Evolutionary conservation across 2,797 vertebrate genomes (phyloP).

Genomic region (Leucoraja ocellata): DNA sequence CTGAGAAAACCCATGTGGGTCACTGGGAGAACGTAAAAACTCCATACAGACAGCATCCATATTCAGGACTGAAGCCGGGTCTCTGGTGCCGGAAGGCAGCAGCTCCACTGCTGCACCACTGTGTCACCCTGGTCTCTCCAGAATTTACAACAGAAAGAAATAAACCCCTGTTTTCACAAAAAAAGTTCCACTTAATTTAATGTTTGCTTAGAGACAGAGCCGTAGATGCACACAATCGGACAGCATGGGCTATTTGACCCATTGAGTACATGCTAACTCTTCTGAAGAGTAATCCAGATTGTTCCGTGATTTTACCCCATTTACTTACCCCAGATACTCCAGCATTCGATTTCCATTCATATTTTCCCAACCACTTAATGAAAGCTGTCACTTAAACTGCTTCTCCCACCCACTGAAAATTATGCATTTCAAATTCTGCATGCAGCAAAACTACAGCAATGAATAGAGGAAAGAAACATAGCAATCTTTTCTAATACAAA

Average conservation of each 20-base stretch:
- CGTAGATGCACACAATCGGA: not conserved
- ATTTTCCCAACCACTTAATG: not conserved
- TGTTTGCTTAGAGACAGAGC: not conserved
- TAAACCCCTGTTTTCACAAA: not conserved
- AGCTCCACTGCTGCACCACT: no score
- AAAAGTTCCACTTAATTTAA: not conserved
- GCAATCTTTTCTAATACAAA: not conserved
- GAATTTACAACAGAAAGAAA: not conserved
- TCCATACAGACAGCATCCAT: no score
- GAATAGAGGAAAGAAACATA: not conserved
- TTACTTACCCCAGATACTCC: not conserved
- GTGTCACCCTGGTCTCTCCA: not conserved
- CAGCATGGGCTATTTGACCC: not conserved
- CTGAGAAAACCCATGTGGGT: no score
- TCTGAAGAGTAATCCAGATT: not conserved
- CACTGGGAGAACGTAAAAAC: no score
- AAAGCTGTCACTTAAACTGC: no score
- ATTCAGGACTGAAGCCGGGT: no score
- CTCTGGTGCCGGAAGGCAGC: no score
- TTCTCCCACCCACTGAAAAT: no score
- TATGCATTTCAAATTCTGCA: no score
- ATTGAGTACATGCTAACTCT: not conserved
- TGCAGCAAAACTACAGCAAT: not conserved
- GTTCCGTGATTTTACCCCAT: not conserved
- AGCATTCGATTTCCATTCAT: not conserved